Conservation (phyloP, 92 coral and sea anemone genomes). For the Zoanthus solanderi region DNA sequence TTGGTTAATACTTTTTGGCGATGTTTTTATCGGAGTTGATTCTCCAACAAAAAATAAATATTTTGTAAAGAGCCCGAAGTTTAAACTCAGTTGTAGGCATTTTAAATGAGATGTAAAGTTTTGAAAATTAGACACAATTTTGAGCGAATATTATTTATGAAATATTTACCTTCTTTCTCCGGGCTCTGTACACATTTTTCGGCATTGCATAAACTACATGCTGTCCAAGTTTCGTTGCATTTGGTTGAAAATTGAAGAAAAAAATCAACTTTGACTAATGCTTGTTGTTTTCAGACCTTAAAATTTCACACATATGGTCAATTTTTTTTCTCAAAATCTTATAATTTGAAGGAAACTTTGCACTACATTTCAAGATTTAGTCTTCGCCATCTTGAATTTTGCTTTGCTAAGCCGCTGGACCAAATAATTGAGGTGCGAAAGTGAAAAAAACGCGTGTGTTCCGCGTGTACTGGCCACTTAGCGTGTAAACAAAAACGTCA, state of each 20-base stretch:
- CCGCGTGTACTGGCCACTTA: neutral
- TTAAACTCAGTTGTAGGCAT: neutral
- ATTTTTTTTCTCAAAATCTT: neutral
- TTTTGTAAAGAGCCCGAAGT: neutral
- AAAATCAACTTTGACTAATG: conserved; percentile 2
- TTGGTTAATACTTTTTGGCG: neutral
- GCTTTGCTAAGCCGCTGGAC: conserved; percentile 1
- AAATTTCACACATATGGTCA: neutral
- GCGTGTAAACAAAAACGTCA: neutral
- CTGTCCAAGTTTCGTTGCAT: neutral
- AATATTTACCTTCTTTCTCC: neutral
- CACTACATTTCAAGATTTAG: neutral
- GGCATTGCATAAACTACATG: neutral
- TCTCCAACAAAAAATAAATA: neutral
- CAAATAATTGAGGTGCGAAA: neutral
- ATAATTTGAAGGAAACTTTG: neutral
- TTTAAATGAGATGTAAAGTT: neutral
- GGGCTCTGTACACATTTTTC: neutral
- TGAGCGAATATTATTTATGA: neutral
- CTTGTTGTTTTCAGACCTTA: neutral
- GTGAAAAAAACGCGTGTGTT: conserved; percentile 4
- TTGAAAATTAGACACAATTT: neutral
- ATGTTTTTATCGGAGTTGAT: neutral
- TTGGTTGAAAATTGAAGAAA: neutral
- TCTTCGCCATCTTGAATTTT: conserved; percentile 7